Conservation (phyloP, 1,140 invertebrate genomes). For the Micrasema longulum region DNA sequence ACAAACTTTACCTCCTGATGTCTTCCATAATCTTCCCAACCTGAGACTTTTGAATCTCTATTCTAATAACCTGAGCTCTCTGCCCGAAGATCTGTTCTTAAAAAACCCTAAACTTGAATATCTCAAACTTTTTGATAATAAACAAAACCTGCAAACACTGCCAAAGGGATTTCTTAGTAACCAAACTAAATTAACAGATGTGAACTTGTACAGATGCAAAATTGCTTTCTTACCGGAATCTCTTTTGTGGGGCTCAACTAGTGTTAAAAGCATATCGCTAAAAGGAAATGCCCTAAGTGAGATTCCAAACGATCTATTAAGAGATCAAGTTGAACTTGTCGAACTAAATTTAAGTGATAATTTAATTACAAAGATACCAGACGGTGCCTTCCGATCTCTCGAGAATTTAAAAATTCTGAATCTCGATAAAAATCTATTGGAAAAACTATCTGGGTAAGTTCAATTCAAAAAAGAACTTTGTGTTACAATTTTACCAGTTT, state of each 20-base stretch:
- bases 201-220: slow-evolving; percentile 66
- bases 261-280: slow-evolving; percentile 69
- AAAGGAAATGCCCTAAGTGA: slow-evolving; percentile 68
- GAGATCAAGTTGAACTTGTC: slow-evolving; percentile 68
- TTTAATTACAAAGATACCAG: slow-evolving; percentile 66
- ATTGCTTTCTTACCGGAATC: slow-evolving; percentile 69
- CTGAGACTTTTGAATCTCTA: slow-evolving; percentile 71
- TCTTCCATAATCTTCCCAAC: slow-evolving; percentile 71
- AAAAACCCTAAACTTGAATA: slow-evolving; percentile 67
- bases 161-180: slow-evolving; percentile 70
- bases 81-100: slow-evolving; percentile 72
- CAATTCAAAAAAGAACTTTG: too few species aligned
- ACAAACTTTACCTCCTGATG: slow-evolving; percentile 67
- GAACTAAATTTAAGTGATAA: slow-evolving; percentile 71
- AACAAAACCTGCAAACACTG: slow-evolving; percentile 65
- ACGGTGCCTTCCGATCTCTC: slow-evolving; percentile 67
- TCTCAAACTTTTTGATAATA: slow-evolving; percentile 70
- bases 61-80: slow-evolving; percentile 70
- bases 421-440: slow-evolving; percentile 68
- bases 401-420: slow-evolving; percentile 67
- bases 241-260: slow-evolving; percentile 69
- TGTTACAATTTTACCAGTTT: too few species aligned
- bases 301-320: slow-evolving; percentile 69
- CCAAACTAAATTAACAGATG: slow-evolving; percentile 66
- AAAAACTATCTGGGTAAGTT: slow-evolving; percentile 66